phyloP scores from a whole-genome alignment of 2,113 vertebrate species.

The Amblyornis subalaris region DNA sequence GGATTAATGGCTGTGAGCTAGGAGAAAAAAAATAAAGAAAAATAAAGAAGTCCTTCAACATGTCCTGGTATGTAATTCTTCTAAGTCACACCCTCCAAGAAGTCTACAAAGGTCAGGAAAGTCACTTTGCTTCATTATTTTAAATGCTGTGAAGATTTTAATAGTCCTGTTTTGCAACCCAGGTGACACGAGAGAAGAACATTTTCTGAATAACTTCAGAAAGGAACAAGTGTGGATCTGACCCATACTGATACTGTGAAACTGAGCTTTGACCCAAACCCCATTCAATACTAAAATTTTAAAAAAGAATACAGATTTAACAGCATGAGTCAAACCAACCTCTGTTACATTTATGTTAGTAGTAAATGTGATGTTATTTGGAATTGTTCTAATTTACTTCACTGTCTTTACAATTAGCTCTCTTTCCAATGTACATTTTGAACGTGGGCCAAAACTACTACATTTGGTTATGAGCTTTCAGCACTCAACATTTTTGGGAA shows the following conservation, averaged over 20 bases:
- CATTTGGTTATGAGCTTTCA: not conserved
- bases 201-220: not conserved
- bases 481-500: not conserved
- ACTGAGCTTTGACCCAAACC: not conserved
- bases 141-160: not conserved
- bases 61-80: not conserved
- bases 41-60: not conserved
- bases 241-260: not conserved
- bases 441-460: not conserved
- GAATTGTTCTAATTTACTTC: not conserved
- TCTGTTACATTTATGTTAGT: not conserved
- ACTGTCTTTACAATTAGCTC: not conserved
- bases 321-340: not conserved
- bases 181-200: not conserved
- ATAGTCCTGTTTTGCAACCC: not conserved
- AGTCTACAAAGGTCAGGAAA: not conserved
- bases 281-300: not conserved
- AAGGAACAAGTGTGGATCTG: not conserved
- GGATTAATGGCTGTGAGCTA: not conserved
- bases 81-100: not conserved
- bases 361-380: not conserved
- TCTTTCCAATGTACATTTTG: not conserved
- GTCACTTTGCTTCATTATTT: constrained; percentile 2
- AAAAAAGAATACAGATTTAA: not conserved
- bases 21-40: not conserved